Base-by-base conservation (phyloP, 1,140 invertebrate species). In the Caenorhabditis brenneri region DNA sequence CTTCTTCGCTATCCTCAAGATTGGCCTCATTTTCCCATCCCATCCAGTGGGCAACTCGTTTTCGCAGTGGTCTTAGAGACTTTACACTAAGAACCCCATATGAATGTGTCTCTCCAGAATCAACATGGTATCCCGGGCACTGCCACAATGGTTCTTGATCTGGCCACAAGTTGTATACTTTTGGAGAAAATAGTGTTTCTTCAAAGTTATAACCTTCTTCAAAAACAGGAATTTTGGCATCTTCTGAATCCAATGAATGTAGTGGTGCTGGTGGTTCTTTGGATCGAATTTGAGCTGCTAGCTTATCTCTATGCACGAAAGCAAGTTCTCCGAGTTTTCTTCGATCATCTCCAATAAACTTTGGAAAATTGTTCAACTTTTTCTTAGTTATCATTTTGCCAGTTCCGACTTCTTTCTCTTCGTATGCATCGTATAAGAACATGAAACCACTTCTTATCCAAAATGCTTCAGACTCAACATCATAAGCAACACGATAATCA, bases 61-160 rank as follows among this genome's bases (percentile, higher is more conserved):
- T 31, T 33, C 79, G 33, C 79, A 80, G 27, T 16, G 79, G 79
- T 58, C 48, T 51, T 16, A 80, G n/a, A 0, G 79, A 80, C 31
- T 80, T 80, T 7, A 80, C 51, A 33, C 31, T 36, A 88, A 86
- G 58, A 6, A 31, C 12, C 9, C 69, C 39, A 24, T 36, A 81
- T 15, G 27, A 58, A 15, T 65, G 39, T 9, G 53, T 49, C 29
- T 80, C 49, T 46, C 83, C 79, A 24, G 49, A 83, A n/a, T 90
- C 89, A 22, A 82, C 79, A 51, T 90, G 89, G 65, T 90, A 90
- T 15, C 90, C 90, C 5, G 89, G 89, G 36, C 87, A 88, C 49
- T 91, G 89, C 88, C 90, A 90, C 10, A 90, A 80, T 15, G 87
- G 86, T 15, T 91, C 87, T 12, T 22, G 55, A 51, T 90, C 89